Evolutionary conservation across 2,888 invertebrate species (phyloP), one percentile per base, ranked within the genome.

Genomic region (Amiota minor): DNA sequence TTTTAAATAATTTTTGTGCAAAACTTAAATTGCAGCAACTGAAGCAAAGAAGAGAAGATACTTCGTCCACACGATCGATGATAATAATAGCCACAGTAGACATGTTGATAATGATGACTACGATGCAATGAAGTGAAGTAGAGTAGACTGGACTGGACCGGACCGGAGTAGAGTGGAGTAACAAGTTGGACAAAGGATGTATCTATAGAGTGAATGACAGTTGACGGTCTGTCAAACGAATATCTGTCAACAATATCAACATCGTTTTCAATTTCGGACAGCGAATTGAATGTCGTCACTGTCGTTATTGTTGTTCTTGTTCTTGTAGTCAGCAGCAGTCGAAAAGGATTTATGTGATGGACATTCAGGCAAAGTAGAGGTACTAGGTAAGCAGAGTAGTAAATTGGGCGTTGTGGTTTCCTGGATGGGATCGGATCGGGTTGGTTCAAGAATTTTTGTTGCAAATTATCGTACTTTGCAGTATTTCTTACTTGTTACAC

Each of bases 171-270:
- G n/a, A 65, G 47, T 14, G 46, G 47, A 16, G 16, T 9, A 16
- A 16, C 47, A 16, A 6, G 35, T 6, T 0, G 35, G 2, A 3
- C 35, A 61, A 10, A 62, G 62, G 23, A 18, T 23, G 45, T 35
- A 35, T 6, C 35, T 35, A 35, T 35, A 35, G 23, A 73, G n/a
- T 18, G 76, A 73, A 45, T 79, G 85, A 81, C 83, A 85, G 85
- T 77, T 81, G 86, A 86, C 78, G 83, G 79, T 82, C 86, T 79
- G 86, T 83, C 86, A 83, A 79, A 80, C 76, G 86, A 83, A 84
- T 84, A 86, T 86, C 84, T 82, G 86, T 83, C 85, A 81, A 55
- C 72, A 45, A 56, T 59, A 72, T 71, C 70, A 50, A 49, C 70
- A 61, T 61, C 70, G 70, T 62, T 62, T 50, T 71, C 70, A 70